These are phyloP conservation scores for Tipula confusa DNA, from an alignment of 2,888 invertebrate species.

Conservation along the genomic window DNA sequence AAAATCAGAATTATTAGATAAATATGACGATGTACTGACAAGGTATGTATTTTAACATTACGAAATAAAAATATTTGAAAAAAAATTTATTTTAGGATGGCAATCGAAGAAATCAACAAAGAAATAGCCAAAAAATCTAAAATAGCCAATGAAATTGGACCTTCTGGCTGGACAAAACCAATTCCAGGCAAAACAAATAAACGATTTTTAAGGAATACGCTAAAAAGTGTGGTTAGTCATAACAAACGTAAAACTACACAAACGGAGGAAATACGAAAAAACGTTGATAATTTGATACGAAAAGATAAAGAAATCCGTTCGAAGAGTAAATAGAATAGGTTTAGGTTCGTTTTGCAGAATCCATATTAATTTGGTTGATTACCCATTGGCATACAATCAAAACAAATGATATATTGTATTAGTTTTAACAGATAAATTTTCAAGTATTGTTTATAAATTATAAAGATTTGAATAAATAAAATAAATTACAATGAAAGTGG, in stretches of 20 bases:
- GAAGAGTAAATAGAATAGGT: not conserved
- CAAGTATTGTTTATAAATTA: too few species aligned
- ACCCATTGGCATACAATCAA: not conserved
- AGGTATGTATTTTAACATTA: not conserved
- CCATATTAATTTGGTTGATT: not conserved
- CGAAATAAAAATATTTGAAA: not conserved
- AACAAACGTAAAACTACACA: not conserved
- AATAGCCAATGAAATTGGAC: not conserved
- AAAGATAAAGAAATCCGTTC: not conserved
- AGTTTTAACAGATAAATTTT: too few species aligned
- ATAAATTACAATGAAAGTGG: too few species aligned
- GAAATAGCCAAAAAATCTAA: not conserved
- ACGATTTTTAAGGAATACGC: not conserved
- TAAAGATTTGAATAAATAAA: too few species aligned
- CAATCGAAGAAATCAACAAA: constrained; percentile 1
- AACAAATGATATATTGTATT: too few species aligned
- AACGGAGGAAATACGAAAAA: not conserved
- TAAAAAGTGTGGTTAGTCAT: not conserved
- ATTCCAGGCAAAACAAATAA: not conserved
- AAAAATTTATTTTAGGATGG: not conserved
- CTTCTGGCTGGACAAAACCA: not conserved
- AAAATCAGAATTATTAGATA: not conserved
- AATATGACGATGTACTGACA: constrained; percentile 13
- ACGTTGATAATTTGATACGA: not conserved
- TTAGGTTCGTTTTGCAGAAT: too few species aligned